Evolutionary conservation across 2,888 invertebrate genomes (phyloP), one percentile per base, ranked within the genome.

Genomic region (Cordylochernes scorpioides): DNA sequence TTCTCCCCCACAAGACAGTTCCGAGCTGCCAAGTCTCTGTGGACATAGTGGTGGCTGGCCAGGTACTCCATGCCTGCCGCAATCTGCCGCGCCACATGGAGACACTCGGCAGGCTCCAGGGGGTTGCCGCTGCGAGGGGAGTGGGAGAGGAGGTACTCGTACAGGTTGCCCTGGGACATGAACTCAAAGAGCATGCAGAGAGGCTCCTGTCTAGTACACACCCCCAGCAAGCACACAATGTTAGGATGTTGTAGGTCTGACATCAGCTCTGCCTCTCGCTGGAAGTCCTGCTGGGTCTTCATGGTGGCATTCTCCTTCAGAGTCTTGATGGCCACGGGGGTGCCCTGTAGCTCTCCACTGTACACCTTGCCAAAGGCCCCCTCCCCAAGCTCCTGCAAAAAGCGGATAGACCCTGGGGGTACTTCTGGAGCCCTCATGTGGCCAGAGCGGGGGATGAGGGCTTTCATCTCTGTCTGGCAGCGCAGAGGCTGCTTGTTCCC

Each of bases 341-440:
- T 57, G n/a, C 52, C 52, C 15, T 52, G 32, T 31, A 57, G 42
- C 37, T 56, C 54, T 3, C 43, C 43, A 13, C 40, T 34, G 52
- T 82, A 94, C 0, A 91, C 88, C 60, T 82, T 86, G 54, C 91
- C 91, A 53, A 88, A 94, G 17, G 86, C 84, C 8, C 94, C 88
- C 57, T 88, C 86, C 14, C 88, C 88, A 17, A 91, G 57, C 52
- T 86, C 80, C 50, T 84, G 78, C 26, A 80, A 61, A 49, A 86
- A 78, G 24, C 43, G 29, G n/a, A 51, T 39, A 46, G 44, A 35
- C 15, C 29, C 52, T 34, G 80, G 59, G 0, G 74, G 71, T 49
- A 78, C 82, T 45, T 86, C 84, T 3, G 77, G 69, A 24, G 82
- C 71, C 44, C 71, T 57, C 3, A 66, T 21, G 13, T 40, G 38